phyloP scores from a whole-genome alignment of 2,888 invertebrate genomes.

The Ceriagrion tenellum region DNA sequence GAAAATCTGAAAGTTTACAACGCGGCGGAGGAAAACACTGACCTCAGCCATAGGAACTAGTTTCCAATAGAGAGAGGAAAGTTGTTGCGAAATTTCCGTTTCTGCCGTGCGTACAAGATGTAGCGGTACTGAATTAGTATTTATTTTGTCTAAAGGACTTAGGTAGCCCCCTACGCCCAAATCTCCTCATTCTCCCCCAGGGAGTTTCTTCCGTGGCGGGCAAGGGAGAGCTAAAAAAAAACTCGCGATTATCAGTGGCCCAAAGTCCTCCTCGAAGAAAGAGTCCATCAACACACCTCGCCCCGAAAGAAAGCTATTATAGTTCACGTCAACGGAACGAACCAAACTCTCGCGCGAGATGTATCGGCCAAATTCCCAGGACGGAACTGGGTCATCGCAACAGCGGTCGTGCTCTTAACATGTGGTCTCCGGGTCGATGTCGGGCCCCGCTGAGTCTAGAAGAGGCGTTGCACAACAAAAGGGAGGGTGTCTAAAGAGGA shows the following conservation, averaged over 20 bases:
- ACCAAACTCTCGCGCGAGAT: background rate
- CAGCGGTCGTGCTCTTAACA: conserved; percentile 28
- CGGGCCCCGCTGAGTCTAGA: background rate
- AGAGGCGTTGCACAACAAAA: background rate
- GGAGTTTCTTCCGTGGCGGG: background rate
- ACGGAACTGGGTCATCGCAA: conserved; percentile 25
- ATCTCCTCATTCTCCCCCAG: background rate
- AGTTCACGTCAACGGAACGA: background rate
- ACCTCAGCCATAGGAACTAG: background rate
- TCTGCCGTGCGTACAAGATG: background rate
- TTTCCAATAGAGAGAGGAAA: background rate
- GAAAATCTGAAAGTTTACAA: background rate
- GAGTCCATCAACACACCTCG: background rate
- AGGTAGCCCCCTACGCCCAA: background rate
- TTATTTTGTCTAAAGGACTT: background rate
- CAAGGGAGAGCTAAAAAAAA: background rate
- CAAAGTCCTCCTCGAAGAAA: background rate
- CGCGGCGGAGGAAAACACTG: background rate
- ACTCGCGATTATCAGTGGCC: background rate
- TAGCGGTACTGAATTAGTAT: background rate
- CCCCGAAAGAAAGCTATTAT: background rate
- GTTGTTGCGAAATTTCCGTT: background rate
- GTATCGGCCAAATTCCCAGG: background rate
- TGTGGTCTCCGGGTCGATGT: conserved; percentile 31
- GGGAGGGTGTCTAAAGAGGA: background rate